These are phyloP conservation scores for Phania funesta DNA, from an alignment of 2,888 invertebrate genomes.

Conservation along the genomic window DNA sequence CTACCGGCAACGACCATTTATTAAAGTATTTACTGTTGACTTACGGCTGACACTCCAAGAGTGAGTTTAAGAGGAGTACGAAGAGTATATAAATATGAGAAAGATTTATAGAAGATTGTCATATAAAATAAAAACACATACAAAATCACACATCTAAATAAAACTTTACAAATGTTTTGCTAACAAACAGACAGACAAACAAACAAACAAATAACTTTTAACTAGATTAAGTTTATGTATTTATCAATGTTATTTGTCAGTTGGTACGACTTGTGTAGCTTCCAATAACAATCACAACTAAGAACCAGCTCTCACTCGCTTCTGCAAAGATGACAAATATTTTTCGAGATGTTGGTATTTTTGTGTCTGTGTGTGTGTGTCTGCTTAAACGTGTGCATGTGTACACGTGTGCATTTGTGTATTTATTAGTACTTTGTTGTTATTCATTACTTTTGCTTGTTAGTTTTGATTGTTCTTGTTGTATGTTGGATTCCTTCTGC, in stretches of 20 bases:
- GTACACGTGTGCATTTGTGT: not conserved
- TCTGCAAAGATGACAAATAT: no score
- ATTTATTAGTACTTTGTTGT: conserved; percentile 21
- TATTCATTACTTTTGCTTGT: conserved; percentile 40
- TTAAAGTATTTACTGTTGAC: conserved; percentile 8
- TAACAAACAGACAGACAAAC: no score
- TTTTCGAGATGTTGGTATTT: not conserved
- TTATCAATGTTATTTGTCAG: conserved; percentile 27
- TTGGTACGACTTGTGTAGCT: not conserved
- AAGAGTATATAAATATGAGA: conserved; percentile 19
- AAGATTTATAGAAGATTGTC: conserved; percentile 41
- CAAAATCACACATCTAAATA: not conserved
- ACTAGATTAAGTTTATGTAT: conserved; percentile 57
- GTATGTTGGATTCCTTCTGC: not conserved
- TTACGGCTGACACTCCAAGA: not conserved
- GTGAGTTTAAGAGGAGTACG: not conserved
- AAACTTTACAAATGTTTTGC: conserved; percentile 41
- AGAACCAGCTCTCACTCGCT: not conserved
- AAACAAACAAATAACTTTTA: conserved; percentile 57
- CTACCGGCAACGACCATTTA: not conserved
- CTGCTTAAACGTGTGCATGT: not conserved
- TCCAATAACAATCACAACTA: not conserved
- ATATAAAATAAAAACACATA: conserved; percentile 2
- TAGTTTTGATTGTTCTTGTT: conserved; percentile 46
- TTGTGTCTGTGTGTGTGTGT: not conserved